Base-by-base conservation (phyloP, 2,888 invertebrate genomes). In the Agrotis puta region DNA sequence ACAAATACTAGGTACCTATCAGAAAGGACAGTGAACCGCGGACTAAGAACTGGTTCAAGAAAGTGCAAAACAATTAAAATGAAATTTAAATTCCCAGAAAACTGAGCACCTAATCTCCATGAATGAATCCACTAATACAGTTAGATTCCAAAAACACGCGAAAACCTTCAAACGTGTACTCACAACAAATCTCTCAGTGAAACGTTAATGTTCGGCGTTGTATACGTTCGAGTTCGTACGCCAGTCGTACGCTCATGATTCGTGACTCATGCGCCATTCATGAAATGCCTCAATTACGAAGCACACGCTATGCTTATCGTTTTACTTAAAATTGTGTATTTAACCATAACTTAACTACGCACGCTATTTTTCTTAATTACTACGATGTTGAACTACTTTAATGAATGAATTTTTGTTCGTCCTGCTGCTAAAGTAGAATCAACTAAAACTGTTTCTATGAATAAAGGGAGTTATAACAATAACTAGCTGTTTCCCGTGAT, bases 241-340 rank as follows among this genome's bases (percentile, higher is more conserved):
- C n/a, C 56, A 33, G n/a, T 54, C 39, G 57, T 57, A 58, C 58
- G 58, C 39, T 20, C 11, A 20, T 63, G 63, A 61, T 9, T 20
- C 33, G 50, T 87, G 85, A 86, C 53, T 82, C 86, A 88, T 54
- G 57, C 76, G 64, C 79, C 88, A 88, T 88, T 88, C 88, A 88
- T 87, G 77, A 85, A 79, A 57, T 18, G 39, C 72, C 72, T 47
- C 54, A 69, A 74, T 63, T 53, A 64, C 59, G 39, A 63, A 39
- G 13, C 57, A 53, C 81, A 63, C 77, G 77, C 77, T 45, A 68
- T 63, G 53, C 18, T n/a, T 50, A 51, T 33, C 45, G 72, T 45
- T 48, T 50, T 20, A 71, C 73, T 58, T 64, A 57, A 72, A 79
- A 63, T 9, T 33, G 22, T 45, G 45, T 53, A 16, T 61, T 75